Percentiles rank a stretch among this genome's conserved stretches.
These are phyloP conservation scores for Callopanchax toddi DNA, from an alignment of 2,113 vertebrate species.

Conservation along the genomic window DNA sequence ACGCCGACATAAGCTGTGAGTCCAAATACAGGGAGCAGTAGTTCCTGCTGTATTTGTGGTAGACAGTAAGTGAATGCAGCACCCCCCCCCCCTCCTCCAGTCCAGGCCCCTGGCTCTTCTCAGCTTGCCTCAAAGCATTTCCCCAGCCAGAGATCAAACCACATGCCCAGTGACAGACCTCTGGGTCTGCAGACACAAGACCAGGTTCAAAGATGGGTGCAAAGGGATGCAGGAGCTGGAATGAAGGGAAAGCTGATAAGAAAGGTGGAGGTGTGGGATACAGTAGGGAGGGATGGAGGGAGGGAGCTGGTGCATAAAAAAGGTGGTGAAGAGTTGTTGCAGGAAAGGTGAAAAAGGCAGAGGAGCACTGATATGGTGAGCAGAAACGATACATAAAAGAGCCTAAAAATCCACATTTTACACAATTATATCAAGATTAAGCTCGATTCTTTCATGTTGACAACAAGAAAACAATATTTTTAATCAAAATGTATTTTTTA, in stretches of 20 bases:
- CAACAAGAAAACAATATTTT: too few species aligned
- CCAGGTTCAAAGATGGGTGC: conserved; percentile 85
- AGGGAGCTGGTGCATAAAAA: conserved; percentile 37
- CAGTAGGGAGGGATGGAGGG: conserved; percentile 29
- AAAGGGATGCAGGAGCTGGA: conserved; percentile 48
- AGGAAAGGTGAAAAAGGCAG: conserved; percentile 26
- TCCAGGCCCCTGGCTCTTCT: conserved; percentile 66
- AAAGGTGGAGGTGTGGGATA: conserved; percentile 44
- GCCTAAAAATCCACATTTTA: too few species aligned
- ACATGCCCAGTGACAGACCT: conserved; percentile 87
- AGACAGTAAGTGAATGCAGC: conserved; percentile 82
- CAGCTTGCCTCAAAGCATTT: conserved; percentile 83
- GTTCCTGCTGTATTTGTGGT: conserved; percentile 71
- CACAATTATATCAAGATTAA: too few species aligned
- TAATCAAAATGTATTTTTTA: too few species aligned
- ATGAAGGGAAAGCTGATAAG: conserved; percentile 25
- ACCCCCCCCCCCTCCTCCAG: conserved; percentile 28
- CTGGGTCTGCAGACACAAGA: conserved; percentile 86
- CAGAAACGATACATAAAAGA: too few species aligned
- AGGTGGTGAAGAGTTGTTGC: conserved; percentile 41
- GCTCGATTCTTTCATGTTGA: too few species aligned
- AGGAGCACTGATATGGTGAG: conserved; percentile 1
- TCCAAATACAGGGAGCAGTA: conserved; percentile 62
- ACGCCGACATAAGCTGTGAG: conserved; percentile 52
- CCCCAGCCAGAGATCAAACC: conserved; percentile 88